Conservation (phyloP, 2,888 invertebrate species). For the Pollenia labialis region DNA sequence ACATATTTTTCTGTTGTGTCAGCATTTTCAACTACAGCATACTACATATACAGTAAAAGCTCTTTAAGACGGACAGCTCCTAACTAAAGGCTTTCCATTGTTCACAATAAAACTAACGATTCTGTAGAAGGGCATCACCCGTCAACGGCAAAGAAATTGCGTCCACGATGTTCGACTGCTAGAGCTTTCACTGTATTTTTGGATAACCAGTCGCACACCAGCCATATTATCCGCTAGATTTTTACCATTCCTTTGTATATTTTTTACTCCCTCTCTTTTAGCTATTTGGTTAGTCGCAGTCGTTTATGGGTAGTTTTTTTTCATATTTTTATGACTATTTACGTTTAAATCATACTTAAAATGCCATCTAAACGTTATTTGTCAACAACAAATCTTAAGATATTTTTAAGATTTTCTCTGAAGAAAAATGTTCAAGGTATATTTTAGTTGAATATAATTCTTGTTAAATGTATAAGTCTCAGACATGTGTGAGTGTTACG, state of each 20-base stretch:
- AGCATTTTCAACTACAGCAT: no score
- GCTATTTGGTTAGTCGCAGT: not conserved
- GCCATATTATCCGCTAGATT: slow-evolving; percentile 39
- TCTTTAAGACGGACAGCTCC: no score
- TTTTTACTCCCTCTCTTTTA: not conserved
- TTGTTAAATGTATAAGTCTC: not conserved
- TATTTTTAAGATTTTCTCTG: slow-evolving; percentile 9
- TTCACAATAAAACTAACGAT: no score
- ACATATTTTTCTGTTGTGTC: no score
- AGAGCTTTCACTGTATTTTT: no score
- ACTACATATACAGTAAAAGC: no score
- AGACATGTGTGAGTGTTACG: not conserved
- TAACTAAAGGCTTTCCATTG: no score
- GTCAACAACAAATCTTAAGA: slow-evolving; percentile 57
- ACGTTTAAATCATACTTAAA: slow-evolving; percentile 68
- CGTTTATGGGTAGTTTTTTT: not conserved
- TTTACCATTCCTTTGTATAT: slow-evolving; percentile 6
- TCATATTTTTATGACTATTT: slow-evolving; percentile 38
- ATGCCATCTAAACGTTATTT: slow-evolving; percentile 66
- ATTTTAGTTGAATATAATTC: slow-evolving; percentile 30
- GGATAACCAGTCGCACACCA: no score
- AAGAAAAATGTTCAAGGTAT: not conserved
- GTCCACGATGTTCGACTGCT: no score
- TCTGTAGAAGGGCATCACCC: no score
- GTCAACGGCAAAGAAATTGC: no score